Conservation (phyloP, 2,113 vertebrate genomes). For the Nothocercus nigrocapillus region DNA sequence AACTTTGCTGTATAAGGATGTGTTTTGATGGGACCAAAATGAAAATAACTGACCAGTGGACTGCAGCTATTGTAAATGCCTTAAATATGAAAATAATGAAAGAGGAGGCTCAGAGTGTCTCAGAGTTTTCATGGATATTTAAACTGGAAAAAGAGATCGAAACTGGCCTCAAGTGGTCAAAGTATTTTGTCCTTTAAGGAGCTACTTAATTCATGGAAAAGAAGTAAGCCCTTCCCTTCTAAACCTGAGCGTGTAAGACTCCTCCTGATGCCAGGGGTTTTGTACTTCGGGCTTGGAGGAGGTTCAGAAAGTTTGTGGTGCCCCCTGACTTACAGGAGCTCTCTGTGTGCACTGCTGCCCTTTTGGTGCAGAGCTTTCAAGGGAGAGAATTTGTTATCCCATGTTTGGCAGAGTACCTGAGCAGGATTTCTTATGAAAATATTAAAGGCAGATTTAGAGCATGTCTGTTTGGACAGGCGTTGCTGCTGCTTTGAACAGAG, state of each 20-base stretch:
- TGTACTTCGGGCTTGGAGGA: background rate
- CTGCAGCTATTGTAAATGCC: background rate
- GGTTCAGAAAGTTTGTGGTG: background rate
- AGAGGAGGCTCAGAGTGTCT: background rate
- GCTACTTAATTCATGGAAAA: background rate
- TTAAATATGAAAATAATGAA: background rate
- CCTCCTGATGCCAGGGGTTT: background rate
- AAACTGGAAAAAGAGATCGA: background rate
- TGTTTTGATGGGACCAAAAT: background rate
- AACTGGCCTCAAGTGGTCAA: background rate
- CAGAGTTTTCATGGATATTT: background rate
- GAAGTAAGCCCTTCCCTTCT: background rate
- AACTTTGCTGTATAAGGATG: background rate
- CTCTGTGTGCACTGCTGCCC: background rate
- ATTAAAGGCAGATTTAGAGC: background rate
- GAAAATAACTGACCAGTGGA: background rate
- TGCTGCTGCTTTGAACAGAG: background rate
- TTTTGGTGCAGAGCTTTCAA: background rate
- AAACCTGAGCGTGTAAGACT: background rate
- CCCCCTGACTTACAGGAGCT: background rate
- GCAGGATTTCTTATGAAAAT: background rate
- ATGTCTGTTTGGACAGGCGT: background rate
- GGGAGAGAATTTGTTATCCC: background rate
- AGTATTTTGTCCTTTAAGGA: background rate
- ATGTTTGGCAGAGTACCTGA: background rate